phyloP scores from a whole-genome alignment of 30 jellyfish, hydroid and myxozoan species.

The Aurelia aurita region DNA sequence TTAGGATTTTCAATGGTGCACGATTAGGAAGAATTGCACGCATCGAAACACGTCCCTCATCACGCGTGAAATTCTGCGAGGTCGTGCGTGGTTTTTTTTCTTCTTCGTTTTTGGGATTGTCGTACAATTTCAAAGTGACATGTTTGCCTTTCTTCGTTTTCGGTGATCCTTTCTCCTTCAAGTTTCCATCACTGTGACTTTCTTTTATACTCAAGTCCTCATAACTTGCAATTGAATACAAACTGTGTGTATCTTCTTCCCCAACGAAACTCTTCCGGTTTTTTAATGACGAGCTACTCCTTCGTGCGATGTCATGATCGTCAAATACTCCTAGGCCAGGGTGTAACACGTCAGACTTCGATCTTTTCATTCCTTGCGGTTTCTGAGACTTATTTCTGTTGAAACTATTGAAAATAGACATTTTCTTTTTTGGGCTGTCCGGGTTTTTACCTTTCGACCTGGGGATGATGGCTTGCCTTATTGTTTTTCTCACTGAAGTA shows the following conservation, averaged over 20 bases:
- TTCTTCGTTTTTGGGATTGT: constrained; percentile 15
- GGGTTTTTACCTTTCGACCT: constrained; percentile 21
- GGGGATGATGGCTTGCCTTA: constrained; percentile 51
- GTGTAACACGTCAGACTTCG: constrained; percentile 70
- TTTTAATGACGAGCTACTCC: neutral
- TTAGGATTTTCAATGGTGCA: constrained; percentile 91
- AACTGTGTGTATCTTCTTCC: constrained; percentile 61
- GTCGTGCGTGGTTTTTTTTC: constrained; percentile 34
- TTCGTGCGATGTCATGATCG: constrained; percentile 16
- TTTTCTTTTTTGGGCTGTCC: constrained; percentile 69
- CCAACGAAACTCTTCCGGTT: constrained; percentile 21
- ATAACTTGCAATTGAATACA: constrained; percentile 28
- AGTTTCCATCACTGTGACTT: constrained; percentile 54
- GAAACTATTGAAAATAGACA: constrained; percentile 12
- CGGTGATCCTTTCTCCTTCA: constrained; percentile 53
- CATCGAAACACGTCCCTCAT: constrained; percentile 66
- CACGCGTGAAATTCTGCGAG: constrained; percentile 61
- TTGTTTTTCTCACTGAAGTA: constrained; percentile 32
- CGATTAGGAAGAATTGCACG: constrained; percentile 82
- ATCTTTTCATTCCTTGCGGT: constrained; percentile 64
- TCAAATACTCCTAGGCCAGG: constrained; percentile 23
- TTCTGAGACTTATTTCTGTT: constrained; percentile 36
- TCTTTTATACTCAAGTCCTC: constrained; percentile 42
- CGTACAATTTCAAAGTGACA: constrained; percentile 43
- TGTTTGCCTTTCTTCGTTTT: constrained; percentile 51